phyloP scores from a whole-genome alignment of 2,797 vertebrate species.

The Onychomys leucogaster region DNA sequence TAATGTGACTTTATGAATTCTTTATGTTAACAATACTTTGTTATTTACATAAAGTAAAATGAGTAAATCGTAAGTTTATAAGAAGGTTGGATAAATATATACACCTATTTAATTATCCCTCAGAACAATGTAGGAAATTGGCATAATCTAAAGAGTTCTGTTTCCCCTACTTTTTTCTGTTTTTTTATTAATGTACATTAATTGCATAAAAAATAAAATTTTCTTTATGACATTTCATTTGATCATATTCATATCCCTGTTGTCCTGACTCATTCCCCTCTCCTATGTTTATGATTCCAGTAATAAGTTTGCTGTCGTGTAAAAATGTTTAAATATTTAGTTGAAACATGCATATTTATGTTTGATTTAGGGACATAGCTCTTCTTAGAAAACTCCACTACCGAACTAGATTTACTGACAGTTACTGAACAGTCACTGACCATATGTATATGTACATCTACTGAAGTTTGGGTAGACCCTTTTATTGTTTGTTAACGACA shows the following conservation, averaged over 20 bases:
- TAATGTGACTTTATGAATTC: neutral
- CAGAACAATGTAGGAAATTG: neutral
- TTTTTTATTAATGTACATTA: neutral
- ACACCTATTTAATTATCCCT: neutral
- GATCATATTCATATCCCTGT: neutral
- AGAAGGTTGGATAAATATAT: neutral
- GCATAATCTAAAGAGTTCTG: neutral
- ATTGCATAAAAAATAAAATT: neutral
- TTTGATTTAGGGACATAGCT: neutral
- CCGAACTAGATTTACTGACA: neutral
- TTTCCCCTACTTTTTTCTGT: neutral
- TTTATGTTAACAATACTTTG: conserved; percentile 1
- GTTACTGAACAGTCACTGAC: neutral
- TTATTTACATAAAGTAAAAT: conserved; percentile 29
- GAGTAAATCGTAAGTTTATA: conserved; percentile 22
- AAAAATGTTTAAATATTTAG: neutral
- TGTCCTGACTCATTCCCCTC: too few relatives aligned
- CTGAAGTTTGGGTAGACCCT: neutral
- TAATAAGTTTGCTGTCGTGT: neutral
- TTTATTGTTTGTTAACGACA: neutral
- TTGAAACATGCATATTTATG: neutral
- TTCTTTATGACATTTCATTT: neutral
- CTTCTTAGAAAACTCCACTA: neutral
- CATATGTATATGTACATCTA: neutral
- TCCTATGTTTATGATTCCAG: neutral